Conservation (phyloP, 2,888 invertebrate species). For the Protonemura montana region DNA sequence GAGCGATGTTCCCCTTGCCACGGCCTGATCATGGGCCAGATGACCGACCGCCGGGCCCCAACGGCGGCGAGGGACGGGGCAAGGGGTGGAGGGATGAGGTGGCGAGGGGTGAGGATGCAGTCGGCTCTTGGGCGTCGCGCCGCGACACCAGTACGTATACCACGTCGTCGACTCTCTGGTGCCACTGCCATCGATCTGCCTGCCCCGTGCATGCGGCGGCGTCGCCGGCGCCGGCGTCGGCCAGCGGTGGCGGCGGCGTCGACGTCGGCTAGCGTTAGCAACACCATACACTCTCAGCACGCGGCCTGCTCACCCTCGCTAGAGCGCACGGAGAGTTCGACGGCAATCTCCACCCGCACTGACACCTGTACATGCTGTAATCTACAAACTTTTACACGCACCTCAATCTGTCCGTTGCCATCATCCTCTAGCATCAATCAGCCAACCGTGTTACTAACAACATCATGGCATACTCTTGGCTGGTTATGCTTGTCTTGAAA, state of each 20-base stretch:
- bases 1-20: too few species aligned
- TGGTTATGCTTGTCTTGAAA: neutral
- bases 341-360: neutral
- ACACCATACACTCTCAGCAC: neutral
- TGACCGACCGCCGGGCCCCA: neutral
- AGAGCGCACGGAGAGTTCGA: too few species aligned
- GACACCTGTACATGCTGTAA: neutral
- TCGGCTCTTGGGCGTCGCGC: neutral
- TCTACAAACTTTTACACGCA: too few species aligned
- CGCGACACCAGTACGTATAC: neutral
- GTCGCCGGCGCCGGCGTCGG: neutral
- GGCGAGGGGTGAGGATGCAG: neutral
- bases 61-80: neutral
- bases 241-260: neutral
- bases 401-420: neutral
- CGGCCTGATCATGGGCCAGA: too few species aligned
- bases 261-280: neutral
- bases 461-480: slow-evolving; percentile 7
- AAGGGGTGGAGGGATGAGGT: neutral
- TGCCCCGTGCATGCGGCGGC: neutral
- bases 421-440: neutral
- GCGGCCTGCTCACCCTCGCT: neutral
- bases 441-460: neutral
- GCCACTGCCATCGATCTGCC: slow-evolving; percentile 7
- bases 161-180: neutral